Conservation (phyloP, 1,140 invertebrate species). For the Drepana arcuata region DNA sequence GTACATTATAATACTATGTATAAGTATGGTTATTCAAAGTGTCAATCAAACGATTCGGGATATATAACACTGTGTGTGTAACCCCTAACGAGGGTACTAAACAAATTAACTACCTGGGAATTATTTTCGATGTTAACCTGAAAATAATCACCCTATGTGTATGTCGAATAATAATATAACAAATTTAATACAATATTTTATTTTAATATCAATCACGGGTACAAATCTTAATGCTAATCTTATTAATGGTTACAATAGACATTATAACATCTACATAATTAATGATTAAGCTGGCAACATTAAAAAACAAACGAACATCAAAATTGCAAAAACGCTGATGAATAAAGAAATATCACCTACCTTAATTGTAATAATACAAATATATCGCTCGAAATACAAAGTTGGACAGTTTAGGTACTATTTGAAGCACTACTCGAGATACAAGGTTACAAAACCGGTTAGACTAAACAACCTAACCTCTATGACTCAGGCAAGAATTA, state of each 20-base stretch:
- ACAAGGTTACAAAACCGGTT: no score
- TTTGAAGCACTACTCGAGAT: no score
- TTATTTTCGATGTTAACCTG: constrained; percentile 16
- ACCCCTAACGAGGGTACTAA: constrained; percentile 36
- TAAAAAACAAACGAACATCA: no score
- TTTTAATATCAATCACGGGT: constrained; percentile 14
- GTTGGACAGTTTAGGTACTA: no score
- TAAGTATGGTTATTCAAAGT: constrained; percentile 51
- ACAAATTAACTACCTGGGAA: constrained; percentile 34
- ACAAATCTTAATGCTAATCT: constrained; percentile 28
- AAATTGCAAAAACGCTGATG: no score
- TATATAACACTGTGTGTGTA: constrained; percentile 28
- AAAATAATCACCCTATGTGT: constrained; percentile 12
- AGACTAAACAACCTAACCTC: no score
- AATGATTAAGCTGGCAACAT: not conserved
- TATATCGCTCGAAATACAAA: no score
- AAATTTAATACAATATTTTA: constrained; percentile 24
- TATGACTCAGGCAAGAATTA: no score
- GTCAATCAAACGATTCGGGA: constrained; percentile 56
- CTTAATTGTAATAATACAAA: no score
- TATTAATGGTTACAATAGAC: no score
- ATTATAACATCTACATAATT: no score
- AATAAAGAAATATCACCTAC: no score
- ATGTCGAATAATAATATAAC: constrained; percentile 46
- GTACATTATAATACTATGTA: constrained; percentile 4